Evolutionary conservation across 1,140 invertebrate species (phyloP).

Genomic region (Drosophila dunni): DNA sequence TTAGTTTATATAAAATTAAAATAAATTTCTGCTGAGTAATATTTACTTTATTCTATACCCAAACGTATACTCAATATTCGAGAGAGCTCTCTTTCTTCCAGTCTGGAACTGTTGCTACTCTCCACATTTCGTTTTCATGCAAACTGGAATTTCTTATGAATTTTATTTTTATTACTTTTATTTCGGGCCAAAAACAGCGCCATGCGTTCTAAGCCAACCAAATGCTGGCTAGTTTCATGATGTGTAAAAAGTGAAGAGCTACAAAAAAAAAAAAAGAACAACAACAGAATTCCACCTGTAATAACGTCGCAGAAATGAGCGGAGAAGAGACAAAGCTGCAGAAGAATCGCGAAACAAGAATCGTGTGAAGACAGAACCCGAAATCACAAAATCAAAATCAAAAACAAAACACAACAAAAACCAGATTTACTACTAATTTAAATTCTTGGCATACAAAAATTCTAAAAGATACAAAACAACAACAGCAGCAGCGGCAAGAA

Average conservation of each 20-base stretch:
- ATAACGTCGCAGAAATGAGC: slow-evolving; percentile 61
- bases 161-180: slow-evolving; percentile 43
- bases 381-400: slow-evolving; percentile 44
- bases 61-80: slow-evolving; percentile 11
- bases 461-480: slow-evolving; percentile 48
- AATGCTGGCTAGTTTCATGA: slow-evolving; percentile 1
- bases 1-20: too few species aligned
- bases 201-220: slow-evolving; percentile 30
- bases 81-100: background rate
- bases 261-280: slow-evolving; percentile 19
- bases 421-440: slow-evolving; percentile 83
- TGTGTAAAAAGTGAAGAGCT: slow-evolving; percentile 3
- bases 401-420: slow-evolving; percentile 42
- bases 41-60: background rate
- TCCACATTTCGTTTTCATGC: slow-evolving; percentile 59
- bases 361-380: slow-evolving; percentile 58
- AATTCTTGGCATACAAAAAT: slow-evolving; percentile 81
- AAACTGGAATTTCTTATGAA: slow-evolving; percentile 46
- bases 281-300: slow-evolving; percentile 65
- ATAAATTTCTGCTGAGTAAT: too few species aligned
- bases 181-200: slow-evolving; percentile 8
- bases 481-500: slow-evolving; percentile 41
- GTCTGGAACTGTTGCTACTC: slow-evolving; percentile 42
- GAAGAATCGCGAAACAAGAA: slow-evolving; percentile 61
- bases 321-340: slow-evolving; percentile 37